Evolutionary conservation across 1,140 invertebrate genomes (phyloP).

Genomic region (Maniola jurtina): DNA sequence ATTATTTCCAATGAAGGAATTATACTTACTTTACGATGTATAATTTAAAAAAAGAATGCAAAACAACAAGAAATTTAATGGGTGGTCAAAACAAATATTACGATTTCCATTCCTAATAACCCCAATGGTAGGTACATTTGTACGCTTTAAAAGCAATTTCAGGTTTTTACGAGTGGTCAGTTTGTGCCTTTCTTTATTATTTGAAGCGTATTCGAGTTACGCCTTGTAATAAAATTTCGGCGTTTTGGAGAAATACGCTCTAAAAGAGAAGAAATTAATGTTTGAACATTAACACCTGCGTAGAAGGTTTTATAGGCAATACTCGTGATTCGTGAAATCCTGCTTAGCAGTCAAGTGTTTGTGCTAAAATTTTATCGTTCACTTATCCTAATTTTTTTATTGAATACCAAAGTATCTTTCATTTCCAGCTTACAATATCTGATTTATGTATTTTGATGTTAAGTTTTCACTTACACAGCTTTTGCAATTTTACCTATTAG

Average conservation of each 20-base stretch:
- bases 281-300: slow-evolving; percentile 34
- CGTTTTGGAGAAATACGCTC: slow-evolving; percentile 31
- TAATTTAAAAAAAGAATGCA: neutral
- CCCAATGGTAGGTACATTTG: slow-evolving; percentile 16
- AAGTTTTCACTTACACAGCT: too few relatives aligned
- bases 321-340: slow-evolving; percentile 16
- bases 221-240: slow-evolving; percentile 38
- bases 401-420: neutral
- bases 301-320: slow-evolving; percentile 33
- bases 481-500: too few relatives aligned
- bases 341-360: slow-evolving; percentile 21
- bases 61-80: neutral
- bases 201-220: slow-evolving; percentile 40
- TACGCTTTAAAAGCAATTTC: slow-evolving; percentile 43
- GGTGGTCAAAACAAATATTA: neutral
- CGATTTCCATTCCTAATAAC: slow-evolving; percentile 1
- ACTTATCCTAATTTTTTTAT: slow-evolving; percentile 6
- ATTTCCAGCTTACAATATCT: too few relatives aligned
- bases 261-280: slow-evolving; percentile 37
- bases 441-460: too few relatives aligned
- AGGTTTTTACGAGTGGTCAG: slow-evolving; percentile 50
- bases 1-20: too few relatives aligned
- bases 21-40: too few relatives aligned
- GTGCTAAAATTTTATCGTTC: slow-evolving; percentile 22
- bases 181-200: slow-evolving; percentile 43